Percentiles rank a stretch among this genome's conserved stretches.
Conservation (phyloP, 2,888 invertebrate species). For the Hypomecis atomaria region DNA sequence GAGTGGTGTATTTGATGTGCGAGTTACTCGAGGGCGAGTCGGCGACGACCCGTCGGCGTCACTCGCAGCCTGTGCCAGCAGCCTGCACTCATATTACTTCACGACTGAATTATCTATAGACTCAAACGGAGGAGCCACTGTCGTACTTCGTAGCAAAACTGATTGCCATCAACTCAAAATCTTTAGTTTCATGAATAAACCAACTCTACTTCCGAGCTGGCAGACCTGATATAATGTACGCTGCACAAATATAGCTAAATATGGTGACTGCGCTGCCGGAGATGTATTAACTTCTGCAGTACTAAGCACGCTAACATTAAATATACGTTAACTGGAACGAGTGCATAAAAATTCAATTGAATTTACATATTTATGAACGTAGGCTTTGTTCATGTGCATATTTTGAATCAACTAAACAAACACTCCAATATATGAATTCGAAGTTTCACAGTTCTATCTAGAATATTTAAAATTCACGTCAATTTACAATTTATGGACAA, state of each 20-base stretch:
- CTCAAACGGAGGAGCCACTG: neutral
- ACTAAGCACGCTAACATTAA: neutral
- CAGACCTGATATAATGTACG: neutral
- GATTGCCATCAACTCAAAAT: neutral
- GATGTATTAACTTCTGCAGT: conserved; percentile 2
- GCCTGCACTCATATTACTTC: conserved; percentile 52
- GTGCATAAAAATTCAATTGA: conserved; percentile 7
- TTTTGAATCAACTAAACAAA: neutral
- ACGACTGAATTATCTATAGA: conserved; percentile 36
- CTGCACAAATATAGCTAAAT: conserved; percentile 20
- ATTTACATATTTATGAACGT: conserved; percentile 1
- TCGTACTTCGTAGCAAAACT: neutral
- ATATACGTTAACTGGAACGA: neutral
- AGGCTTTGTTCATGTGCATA: neutral
- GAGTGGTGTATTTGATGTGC: conserved; percentile 52
- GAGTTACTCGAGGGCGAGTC: conserved; percentile 59
- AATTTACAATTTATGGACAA: no score
- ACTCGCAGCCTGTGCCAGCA: conserved; percentile 67
- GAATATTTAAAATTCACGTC: no score
- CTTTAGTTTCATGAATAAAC: neutral
- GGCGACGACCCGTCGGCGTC: conserved; percentile 65
- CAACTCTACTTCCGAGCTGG: neutral
- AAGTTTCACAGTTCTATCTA: neutral
- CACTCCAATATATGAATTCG: neutral
- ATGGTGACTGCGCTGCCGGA: neutral